A percentile compares a stretch with the other conserved stretches of the same genome.
Conservation (phyloP, 92 coral and sea anemone species). For the Zoanthus sansibaricus region DNA sequence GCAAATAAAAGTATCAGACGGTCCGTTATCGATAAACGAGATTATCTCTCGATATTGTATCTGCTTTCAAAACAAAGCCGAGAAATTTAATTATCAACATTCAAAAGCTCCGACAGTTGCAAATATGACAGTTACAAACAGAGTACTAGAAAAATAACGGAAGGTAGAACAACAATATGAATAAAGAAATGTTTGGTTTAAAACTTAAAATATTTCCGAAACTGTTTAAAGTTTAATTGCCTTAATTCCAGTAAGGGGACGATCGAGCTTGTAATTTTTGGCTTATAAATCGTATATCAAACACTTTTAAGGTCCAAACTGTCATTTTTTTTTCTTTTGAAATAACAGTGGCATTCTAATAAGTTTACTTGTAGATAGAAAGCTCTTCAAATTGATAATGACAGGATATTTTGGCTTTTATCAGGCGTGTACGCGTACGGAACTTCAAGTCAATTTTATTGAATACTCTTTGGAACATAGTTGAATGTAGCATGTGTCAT, state of each 20-base stretch:
- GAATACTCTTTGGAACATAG: neutral
- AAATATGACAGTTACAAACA: neutral
- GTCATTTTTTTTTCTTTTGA: constrained; percentile 26
- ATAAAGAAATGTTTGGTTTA: neutral
- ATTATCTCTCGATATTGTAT: constrained; percentile 24
- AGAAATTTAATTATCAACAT: constrained; percentile 18
- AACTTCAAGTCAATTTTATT: constrained; percentile 9
- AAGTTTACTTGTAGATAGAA: constrained; percentile 1
- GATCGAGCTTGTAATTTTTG: neutral
- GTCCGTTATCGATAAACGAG: constrained; percentile 14
- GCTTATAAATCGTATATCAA: constrained; percentile 43
- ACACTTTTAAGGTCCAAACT: constrained; percentile 17
- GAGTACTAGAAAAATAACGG: neutral
- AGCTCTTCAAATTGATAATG: neutral
- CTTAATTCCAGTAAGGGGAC: neutral
- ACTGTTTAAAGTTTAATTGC: neutral
- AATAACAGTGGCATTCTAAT: constrained; percentile 19
- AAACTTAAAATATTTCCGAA: neutral
- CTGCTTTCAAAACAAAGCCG: constrained; percentile 11
- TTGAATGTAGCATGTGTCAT: constrained; percentile 9
- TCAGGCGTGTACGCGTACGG: neutral
- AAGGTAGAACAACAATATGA: neutral
- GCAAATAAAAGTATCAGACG: constrained; percentile 25
- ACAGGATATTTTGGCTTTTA: neutral
- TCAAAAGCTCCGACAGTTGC: constrained; percentile 18